Evolutionary conservation across 30 jellyfish, hydroid and myxozoan genomes (phyloP).

Genomic region (Pelagia noctiluca): DNA sequence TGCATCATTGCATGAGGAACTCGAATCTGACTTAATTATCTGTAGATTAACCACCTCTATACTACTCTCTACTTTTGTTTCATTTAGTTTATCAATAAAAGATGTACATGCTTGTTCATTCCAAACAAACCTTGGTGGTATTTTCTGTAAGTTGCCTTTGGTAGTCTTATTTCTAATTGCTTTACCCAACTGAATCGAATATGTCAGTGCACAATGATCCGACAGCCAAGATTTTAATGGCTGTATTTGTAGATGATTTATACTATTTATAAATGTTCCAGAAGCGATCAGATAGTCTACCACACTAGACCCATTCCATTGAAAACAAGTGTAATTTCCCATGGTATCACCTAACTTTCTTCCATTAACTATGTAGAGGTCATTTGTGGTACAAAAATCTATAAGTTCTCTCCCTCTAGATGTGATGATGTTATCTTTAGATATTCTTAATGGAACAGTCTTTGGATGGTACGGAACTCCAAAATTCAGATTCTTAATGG

Average conservation of each 20-base stretch:
- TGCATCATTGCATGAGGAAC: neutral
- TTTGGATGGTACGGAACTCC: no score
- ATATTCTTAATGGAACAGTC: no score
- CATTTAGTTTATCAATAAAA: constrained; percentile 9
- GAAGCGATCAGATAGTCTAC: constrained; percentile 2
- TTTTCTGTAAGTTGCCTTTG: neutral
- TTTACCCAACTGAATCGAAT: constrained; percentile 4
- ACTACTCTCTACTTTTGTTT: neutral
- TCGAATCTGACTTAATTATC: neutral
- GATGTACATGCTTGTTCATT: neutral
- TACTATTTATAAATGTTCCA: neutral
- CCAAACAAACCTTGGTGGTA: constrained; percentile 7
- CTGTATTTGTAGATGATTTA: constrained; percentile 20
- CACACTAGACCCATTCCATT: constrained; percentile 1
- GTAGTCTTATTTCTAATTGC: neutral
- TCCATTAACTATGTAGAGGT: constrained; percentile 25
- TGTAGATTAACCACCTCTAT: neutral
- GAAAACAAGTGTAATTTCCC: constrained; percentile 24
- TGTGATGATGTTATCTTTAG: neutral
- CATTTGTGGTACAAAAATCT: constrained; percentile 11
- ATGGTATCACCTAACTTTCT: constrained; percentile 20
- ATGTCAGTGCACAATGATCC: constrained; percentile 33
- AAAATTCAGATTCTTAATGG: no score
- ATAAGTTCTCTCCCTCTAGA: neutral
- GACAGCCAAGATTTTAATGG: neutral